Base-by-base conservation (phyloP, 2,797 vertebrate genomes). In the Pseudochirops corinnae region DNA sequence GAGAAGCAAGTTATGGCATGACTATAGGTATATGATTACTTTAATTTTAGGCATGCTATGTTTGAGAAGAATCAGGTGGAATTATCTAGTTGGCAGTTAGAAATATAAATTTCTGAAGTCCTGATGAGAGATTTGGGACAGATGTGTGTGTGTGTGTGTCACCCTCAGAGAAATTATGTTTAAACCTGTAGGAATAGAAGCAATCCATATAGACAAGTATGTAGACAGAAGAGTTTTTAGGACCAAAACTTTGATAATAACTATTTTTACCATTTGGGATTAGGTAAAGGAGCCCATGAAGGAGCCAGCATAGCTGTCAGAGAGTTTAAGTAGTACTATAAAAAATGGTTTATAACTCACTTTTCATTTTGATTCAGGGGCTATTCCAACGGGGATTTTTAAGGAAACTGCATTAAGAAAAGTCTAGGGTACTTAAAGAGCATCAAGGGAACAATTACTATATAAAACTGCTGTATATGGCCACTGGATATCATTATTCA, bases 281-380 rank as follows among this genome's bases (percentile, higher is more conserved):
- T 82, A 82, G 74, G 74, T 82, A 46, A 82, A 82, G 74, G 39
- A 87, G 21, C 74, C 39, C 46, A 87, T 50, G 74, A 87, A 87
- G 39, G 74, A 87, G 74, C 21, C 39, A 87, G 21, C 39, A 87
- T 46, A 87, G 1, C 74, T 50, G 39, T 87, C 74, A 87, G 39
- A 87, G 21, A 87, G 7, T 87, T 87, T 87, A 87, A 87, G 50
- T 55, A 91, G 29, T 95, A 97, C 92, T 97, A 92, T 96, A 58
- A 97, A 97, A 97, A 94, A 94, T 96, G 46, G 94, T 97, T 97
- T 96, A 92, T 95, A 97, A 94, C 97, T 98, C 98, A 95, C 67
- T 97, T 67, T 96, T 90, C 95, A 96, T 94, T 94, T 9, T 96
- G 55, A 94, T 91, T 92, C 53, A 96, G 90, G 92, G 62, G 3